Evolutionary conservation across 1,140 invertebrate species (phyloP).

Genomic region (Drosophila burlai): DNA sequence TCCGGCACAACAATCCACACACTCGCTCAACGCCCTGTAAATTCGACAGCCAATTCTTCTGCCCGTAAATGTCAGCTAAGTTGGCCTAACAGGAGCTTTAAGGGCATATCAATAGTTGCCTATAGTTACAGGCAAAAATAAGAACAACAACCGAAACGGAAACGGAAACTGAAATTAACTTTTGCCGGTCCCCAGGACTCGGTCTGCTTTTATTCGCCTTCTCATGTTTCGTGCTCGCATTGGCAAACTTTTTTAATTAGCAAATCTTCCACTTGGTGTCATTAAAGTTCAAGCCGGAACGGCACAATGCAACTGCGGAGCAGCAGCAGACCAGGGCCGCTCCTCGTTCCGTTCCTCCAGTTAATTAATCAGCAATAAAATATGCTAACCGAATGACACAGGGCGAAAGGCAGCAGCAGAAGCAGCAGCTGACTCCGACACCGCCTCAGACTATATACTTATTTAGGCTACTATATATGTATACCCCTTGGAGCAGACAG

Average conservation of each 20-base stretch:
- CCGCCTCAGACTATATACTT: neutral
- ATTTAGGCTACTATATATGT: constrained; percentile 1
- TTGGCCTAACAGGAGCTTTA: constrained; percentile 29
- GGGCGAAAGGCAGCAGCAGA: constrained; percentile 24
- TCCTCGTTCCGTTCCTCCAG: constrained; percentile 34
- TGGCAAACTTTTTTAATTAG: constrained; percentile 80
- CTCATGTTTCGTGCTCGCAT: constrained; percentile 18
- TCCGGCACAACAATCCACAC: constrained; percentile 12
- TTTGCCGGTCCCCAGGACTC: constrained; percentile 2
- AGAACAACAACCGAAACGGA: constrained; percentile 6
- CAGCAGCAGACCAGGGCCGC: constrained; percentile 1
- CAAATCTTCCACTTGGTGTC: constrained; percentile 60
- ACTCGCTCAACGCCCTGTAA: constrained; percentile 15
- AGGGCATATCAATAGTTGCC: constrained; percentile 44
- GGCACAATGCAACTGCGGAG: constrained; percentile 51
- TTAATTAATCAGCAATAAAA: constrained; percentile 83
- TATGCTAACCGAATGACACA: constrained; percentile 65
- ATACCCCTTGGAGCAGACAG: constrained; percentile 19
- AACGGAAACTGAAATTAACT: constrained; percentile 14
- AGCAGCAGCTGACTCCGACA: constrained; percentile 10
- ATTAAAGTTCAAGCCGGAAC: constrained; percentile 59
- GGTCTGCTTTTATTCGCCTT: constrained; percentile 13
- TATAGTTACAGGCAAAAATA: constrained; percentile 35
- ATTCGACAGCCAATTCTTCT: constrained; percentile 38
- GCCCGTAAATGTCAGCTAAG: constrained; percentile 15